phyloP scores from a whole-genome alignment of 2,888 invertebrate genomes.

The Aphodius sticticus region DNA sequence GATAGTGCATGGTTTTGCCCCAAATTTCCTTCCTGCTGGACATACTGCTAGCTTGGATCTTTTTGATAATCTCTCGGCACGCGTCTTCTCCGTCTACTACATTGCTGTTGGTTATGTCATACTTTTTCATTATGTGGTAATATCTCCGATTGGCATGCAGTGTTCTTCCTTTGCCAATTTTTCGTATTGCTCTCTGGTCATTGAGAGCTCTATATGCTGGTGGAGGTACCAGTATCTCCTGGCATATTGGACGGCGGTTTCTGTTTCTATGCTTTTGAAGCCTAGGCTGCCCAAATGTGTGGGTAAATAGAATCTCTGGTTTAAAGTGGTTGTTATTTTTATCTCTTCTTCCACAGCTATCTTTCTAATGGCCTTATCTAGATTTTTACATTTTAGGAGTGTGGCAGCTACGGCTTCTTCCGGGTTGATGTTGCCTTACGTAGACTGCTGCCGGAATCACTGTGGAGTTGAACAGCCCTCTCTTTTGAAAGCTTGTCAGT shows the following conservation, averaged over 20 bases:
- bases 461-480: background rate
- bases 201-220: background rate
- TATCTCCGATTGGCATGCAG: constrained; percentile 25
- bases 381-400: background rate
- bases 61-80: background rate
- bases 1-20: constrained; percentile 39
- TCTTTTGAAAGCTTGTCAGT: background rate
- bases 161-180: constrained; percentile 7
- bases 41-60: background rate
- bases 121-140: constrained; percentile 7
- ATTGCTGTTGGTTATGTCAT: background rate
- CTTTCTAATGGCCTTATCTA: constrained; percentile 15
- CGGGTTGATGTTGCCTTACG: background rate
- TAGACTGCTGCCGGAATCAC: background rate
- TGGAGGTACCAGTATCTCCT: constrained; percentile 21
- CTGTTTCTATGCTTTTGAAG: constrained; percentile 17
- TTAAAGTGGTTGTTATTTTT: constrained; percentile 25
- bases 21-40: constrained; percentile 29
- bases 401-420: background rate
- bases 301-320: constrained; percentile 26
- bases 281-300: constrained; percentile 17
- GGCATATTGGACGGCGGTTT: constrained; percentile 12
- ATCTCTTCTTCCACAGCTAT: constrained; percentile 11
- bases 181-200: constrained; percentile 12
- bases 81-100: background rate